Conservation (phyloP, 2,797 vertebrate genomes). For the Craterocephalus amniculus region DNA sequence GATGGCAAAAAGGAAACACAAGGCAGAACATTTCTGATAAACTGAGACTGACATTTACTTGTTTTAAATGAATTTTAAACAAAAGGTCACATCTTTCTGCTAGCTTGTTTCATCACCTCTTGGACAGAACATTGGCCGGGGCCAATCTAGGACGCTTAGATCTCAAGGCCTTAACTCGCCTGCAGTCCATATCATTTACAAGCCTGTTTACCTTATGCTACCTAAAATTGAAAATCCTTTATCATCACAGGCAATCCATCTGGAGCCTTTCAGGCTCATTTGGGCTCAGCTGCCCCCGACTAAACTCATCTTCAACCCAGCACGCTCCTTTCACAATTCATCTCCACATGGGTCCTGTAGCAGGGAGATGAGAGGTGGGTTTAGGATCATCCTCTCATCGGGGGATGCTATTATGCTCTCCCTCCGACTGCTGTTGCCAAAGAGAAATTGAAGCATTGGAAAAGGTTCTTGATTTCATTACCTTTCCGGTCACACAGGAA, state of each 20-base stretch:
- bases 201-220: constrained; percentile 34
- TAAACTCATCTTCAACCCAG: constrained; percentile 55
- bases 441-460: constrained; percentile 28
- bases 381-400: constrained; percentile 30
- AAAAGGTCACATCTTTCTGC: constrained; percentile 40
- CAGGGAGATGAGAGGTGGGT: neutral
- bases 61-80: constrained; percentile 24
- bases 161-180: constrained; percentile 19
- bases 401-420: constrained; percentile 19
- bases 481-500: neutral
- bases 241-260: constrained; percentile 12
- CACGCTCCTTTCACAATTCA: constrained; percentile 33
- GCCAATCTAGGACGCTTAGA: constrained; percentile 35
- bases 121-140: neutral
- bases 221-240: constrained; percentile 27
- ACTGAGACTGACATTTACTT: constrained; percentile 53
- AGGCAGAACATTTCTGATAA: constrained; percentile 27
- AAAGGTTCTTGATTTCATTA: constrained; percentile 8
- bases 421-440: neutral
- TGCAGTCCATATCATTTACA: neutral
- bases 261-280: constrained; percentile 7
- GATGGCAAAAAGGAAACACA: neutral
- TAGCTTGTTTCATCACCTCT: neutral
- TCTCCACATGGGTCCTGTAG: constrained; percentile 16
- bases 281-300: constrained; percentile 30